Base-by-base conservation (phyloP, 2,888 invertebrate species). In the Athalia rosae region DNA sequence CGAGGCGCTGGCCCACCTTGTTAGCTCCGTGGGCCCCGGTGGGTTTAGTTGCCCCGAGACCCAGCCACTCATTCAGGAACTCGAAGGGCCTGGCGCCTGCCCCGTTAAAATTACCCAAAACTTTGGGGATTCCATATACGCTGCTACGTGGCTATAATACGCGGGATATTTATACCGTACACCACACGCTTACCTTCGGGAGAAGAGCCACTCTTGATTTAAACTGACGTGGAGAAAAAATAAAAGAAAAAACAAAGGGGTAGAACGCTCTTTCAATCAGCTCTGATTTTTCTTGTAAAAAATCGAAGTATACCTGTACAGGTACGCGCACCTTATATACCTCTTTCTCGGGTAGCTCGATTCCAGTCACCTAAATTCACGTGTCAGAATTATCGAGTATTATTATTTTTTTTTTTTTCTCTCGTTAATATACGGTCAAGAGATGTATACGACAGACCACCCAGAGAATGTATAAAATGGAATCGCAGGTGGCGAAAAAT, bases 1-100 rank as follows among this genome's bases (percentile, higher is more conserved):
- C 87, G 87, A 89, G 89, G 89, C 89, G 87, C 74, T 62, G 89
- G 87, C 89, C 89, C 86, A 88, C 88, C 89, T 89, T 89, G 89
- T 89, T 89, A 89, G 89, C 86, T 83, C 85, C 83, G 86, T 84
- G 86, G 87, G 85, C 85, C 85, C 84, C 82, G 83, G 84, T 85
- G 84, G 83, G 83, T 80, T 84, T 84, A 83, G 80, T 58, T 48
- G 71, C 73, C 61, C 77, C 53, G 67, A 53, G 50, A 64, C 71
- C 66, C 61, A 77, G 80, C 79, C 84, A 82, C 86, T 87, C 87
- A 88, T 88, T 88, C 88, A 86, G 84, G 83, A 84, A 81, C 83
- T 80, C 83, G 28, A 81, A 85, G 84, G 85, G 84, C 83, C 85
- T 86, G 88, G 88, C 87, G 88, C 88, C 89, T 88, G 86, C 82